Conservation (phyloP, 2,888 invertebrate genomes). For the Sphaerophoria rueppellii region DNA sequence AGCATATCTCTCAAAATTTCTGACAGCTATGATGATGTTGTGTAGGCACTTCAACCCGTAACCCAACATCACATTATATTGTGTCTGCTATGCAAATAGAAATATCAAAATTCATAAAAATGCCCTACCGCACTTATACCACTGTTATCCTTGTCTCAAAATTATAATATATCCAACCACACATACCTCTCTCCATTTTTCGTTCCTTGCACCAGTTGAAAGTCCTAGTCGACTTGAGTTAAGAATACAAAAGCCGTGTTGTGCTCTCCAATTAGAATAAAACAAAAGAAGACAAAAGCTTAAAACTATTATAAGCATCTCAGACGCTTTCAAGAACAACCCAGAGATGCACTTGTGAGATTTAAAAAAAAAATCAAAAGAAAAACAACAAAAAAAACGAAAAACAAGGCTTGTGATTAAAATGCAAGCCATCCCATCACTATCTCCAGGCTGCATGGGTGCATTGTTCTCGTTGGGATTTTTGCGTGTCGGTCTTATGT, state of each 20-base stretch:
- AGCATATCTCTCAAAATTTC: conserved; percentile 23
- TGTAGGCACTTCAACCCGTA: neutral
- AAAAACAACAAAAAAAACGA: neutral
- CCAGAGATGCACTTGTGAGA: conserved; percentile 27
- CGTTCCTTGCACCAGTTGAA: neutral
- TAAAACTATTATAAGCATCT: conserved; percentile 13
- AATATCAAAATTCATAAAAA: conserved; percentile 1
- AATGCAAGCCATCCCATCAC: conserved; percentile 10
- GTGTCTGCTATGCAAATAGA: conserved; percentile 25
- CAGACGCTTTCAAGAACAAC: conserved; percentile 16
- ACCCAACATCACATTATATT: neutral
- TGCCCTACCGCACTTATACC: neutral
- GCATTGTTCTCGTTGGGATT: neutral
- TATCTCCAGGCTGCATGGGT: neutral
- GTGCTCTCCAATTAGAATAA: conserved; percentile 55
- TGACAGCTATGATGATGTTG: conserved; percentile 16
- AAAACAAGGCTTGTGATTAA: conserved; percentile 8
- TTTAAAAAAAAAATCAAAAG: neutral
- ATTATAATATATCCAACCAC: conserved; percentile 8
- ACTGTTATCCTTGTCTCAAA: neutral
- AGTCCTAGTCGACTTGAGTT: neutral
- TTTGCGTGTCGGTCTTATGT: neutral
- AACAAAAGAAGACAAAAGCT: conserved; percentile 53
- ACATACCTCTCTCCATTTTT: neutral
- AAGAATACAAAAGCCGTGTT: conserved; percentile 20